Percentiles rank a stretch among this genome's conserved stretches.
Evolutionary conservation across 2,888 invertebrate species (phyloP).

Genomic region (Oxycera nigricornis): DNA sequence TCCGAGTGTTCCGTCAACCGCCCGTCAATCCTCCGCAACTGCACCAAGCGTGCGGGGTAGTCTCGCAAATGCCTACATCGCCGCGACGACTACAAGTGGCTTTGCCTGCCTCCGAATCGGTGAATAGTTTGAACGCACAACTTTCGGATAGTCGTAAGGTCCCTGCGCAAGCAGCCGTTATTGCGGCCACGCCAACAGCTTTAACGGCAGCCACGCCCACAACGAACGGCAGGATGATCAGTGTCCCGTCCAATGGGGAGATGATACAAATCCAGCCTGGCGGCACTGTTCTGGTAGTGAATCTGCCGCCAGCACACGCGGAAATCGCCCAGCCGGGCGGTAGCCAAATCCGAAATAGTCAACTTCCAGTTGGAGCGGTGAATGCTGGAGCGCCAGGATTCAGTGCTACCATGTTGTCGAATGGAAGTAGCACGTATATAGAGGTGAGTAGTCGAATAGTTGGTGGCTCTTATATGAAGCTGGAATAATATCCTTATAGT

Average conservation of each 20-base stretch:
- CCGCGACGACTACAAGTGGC: constrained; percentile 53
- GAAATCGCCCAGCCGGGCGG: constrained; percentile 39
- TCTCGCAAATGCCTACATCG: constrained; percentile 48
- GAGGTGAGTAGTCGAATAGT: constrained; percentile 63
- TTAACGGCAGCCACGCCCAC: constrained; percentile 52
- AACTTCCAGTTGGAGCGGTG: constrained; percentile 50
- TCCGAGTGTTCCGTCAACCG: constrained; percentile 70
- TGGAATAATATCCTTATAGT: too few species aligned
- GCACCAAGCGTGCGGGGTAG: constrained; percentile 21
- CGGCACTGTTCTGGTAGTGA: constrained; percentile 82
- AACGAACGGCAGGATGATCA: constrained; percentile 61
- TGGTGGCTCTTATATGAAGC: too few species aligned
- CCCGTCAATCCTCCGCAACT: constrained; percentile 56
- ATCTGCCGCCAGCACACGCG: constrained; percentile 73
- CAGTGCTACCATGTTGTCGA: constrained; percentile 64
- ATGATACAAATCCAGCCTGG: constrained; percentile 72
- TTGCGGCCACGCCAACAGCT: constrained; percentile 50
- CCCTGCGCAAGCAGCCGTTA: constrained; percentile 40
- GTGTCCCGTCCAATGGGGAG: constrained; percentile 64
- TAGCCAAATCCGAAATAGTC: constrained; percentile 45
- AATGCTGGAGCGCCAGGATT: constrained; percentile 52
- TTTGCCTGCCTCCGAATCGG: constrained; percentile 60
- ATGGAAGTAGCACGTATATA: constrained; percentile 66
- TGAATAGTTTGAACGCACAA: constrained; percentile 63
- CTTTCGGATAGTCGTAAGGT: constrained; percentile 56